These are phyloP conservation scores for Trichogramma dendrolimi DNA, from an alignment of 2,888 invertebrate genomes.

Conservation along the genomic window DNA sequence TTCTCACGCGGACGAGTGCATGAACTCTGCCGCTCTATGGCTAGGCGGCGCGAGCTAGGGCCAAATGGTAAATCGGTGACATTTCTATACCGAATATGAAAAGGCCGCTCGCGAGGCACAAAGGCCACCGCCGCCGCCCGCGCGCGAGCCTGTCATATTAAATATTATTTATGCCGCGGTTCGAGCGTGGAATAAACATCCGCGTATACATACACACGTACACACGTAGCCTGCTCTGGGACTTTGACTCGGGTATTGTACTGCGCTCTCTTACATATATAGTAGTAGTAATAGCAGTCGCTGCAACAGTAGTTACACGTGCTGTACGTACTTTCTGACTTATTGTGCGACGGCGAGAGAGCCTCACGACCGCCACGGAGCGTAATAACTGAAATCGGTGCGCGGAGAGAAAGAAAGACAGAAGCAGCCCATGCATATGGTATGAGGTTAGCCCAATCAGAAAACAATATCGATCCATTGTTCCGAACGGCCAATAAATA, in stretches of 20 bases:
- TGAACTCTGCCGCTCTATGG: no score
- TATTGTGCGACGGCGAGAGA: neutral
- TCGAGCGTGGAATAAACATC: constrained; percentile 23
- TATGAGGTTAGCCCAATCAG: constrained; percentile 41
- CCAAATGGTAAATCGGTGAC: constrained; percentile 42
- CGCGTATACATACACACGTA: constrained; percentile 2
- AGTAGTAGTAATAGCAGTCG: neutral
- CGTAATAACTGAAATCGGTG: neutral
- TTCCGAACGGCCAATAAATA: constrained; percentile 48
- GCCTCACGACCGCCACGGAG: neutral
- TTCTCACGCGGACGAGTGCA: no score
- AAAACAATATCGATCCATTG: constrained; percentile 54
- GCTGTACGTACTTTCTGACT: neutral
- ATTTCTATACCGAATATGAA: constrained; percentile 52
- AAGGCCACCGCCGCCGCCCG: constrained; percentile 40
- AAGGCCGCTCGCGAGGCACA: constrained; percentile 32
- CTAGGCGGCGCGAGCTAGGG: constrained; percentile 38
- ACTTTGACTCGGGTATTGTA: neutral
- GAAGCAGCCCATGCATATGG: neutral
- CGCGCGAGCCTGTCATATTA: constrained; percentile 46
- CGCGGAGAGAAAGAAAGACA: neutral
- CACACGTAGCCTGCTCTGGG: neutral
- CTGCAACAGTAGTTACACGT: no score
- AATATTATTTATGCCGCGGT: constrained; percentile 49
- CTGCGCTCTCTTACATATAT: no score